A percentile compares a stretch with the other conserved stretches of the same genome.
These are phyloP conservation scores for Pitangus sulphuratus DNA, from an alignment of 2,797 vertebrate genomes.

Conservation along the genomic window DNA sequence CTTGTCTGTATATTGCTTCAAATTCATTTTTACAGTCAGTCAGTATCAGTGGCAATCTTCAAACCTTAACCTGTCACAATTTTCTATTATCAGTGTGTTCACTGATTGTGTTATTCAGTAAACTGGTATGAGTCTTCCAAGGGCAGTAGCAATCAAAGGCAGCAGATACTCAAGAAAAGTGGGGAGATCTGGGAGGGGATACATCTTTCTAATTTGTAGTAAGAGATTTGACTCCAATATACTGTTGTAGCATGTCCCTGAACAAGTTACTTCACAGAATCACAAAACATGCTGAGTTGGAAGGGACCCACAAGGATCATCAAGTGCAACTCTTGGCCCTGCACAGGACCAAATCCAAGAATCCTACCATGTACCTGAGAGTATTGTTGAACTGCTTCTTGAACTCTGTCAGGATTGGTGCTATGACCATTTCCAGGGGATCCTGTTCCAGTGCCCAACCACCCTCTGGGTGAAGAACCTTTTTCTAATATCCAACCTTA, in stretches of 20 bases:
- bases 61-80: neutral
- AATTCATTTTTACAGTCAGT: neutral
- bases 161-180: neutral
- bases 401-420: neutral
- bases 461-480: neutral
- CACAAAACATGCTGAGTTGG: neutral
- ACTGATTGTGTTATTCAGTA: neutral
- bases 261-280: neutral
- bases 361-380: neutral
- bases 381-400: neutral
- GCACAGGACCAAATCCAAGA: neutral
- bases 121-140: neutral
- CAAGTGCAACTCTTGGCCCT: neutral
- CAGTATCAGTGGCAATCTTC: neutral
- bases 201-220: neutral
- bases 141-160: neutral
- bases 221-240: rapidly evolving
- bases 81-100: neutral
- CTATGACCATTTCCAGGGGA: neutral
- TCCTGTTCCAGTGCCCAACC: neutral
- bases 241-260: neutral
- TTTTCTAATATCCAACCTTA: neutral
- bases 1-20: neutral
- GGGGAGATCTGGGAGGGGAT: neutral
- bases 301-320: neutral